Evolutionary conservation across 2,888 invertebrate genomes (phyloP), one percentile per base, ranked within the genome.

Genomic region (Leucophenga maculata): DNA sequence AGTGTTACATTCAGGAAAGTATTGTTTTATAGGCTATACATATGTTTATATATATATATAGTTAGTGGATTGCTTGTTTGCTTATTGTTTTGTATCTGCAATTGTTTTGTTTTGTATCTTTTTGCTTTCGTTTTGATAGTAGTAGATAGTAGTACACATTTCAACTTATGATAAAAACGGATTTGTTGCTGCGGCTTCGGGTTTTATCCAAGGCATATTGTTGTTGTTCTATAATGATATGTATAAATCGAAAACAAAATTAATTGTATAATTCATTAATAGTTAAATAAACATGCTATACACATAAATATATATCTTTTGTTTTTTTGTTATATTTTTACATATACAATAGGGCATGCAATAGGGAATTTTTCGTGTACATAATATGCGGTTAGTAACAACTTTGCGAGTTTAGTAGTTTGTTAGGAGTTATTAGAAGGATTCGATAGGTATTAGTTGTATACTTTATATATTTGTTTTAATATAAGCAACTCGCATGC

Each of bases 181-280:
- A 86, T 89, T 89, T 76, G 88, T 88, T 81, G 88, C 85, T 76
- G 86, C 76, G 81, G 87, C 86, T 85, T 89, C 88, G 72, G 89
- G 87, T 77, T 88, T 88, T 48, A 88, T 82, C 88, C 89, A 88
- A 80, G 88, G 87, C 86, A 87, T 85, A 72, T 86, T 86, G 77
- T 87, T 87, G 70, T 86, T 86, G 76, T 84, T 84, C 86, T 86
- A 82, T 16, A 86, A 86, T 32, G 22, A 69, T 3, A 39, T 11
- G 8, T 32, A 39, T 39, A 39, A 3, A 39, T 1, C 11, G 8
- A 39, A 8, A 39, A 8, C 11, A 39, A 39, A 9, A 39, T 39
- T 39, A 39, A 9, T 39, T 9, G 8, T 39, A 39, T 11, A 39
- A 1, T 39, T 39, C 11, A 39, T 6, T 8, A 39, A 11, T 8